Evolutionary conservation across 2,113 vertebrate species (phyloP).

Genomic region (Nothocercus julius): DNA sequence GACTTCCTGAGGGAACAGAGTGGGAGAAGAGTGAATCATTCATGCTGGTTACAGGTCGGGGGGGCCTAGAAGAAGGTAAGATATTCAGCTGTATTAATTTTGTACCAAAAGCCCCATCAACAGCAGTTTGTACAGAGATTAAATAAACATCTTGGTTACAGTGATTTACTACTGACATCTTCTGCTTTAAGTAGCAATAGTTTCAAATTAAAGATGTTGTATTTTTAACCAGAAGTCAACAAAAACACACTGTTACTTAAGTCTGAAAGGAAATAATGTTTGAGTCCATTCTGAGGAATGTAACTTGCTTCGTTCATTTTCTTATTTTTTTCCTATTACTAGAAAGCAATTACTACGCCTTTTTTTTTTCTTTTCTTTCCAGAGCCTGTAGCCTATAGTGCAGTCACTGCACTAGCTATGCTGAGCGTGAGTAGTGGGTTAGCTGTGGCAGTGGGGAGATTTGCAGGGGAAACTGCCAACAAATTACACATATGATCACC

Average conservation of each 20-base stretch:
- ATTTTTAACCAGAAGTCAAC: background rate
- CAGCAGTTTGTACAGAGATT: background rate
- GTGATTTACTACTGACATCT: background rate
- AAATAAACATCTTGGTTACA: background rate
- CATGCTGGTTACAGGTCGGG: slow-evolving; percentile 93
- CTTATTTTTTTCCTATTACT: background rate
- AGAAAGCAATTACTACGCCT: background rate
- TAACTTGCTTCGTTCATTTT: background rate
- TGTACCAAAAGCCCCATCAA: background rate
- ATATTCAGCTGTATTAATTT: background rate
- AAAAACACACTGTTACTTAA: background rate
- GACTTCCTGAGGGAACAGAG: slow-evolving; percentile 97
- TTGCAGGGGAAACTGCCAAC: background rate
- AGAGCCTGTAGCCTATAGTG: background rate
- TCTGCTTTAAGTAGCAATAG: background rate
- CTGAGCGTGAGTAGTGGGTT: background rate
- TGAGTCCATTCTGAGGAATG: background rate
- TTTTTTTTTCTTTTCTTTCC: background rate
- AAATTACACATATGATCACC: background rate
- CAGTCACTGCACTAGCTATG: background rate
- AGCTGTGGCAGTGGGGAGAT: background rate
- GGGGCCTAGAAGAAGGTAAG: slow-evolving; percentile 84
- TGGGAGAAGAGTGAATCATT: slow-evolving; percentile 93
- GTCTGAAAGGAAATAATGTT: background rate
- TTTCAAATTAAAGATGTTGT: background rate